Evolutionary conservation across 2,113 vertebrate species (phyloP).

Genomic region (Zapus hudsonius): DNA sequence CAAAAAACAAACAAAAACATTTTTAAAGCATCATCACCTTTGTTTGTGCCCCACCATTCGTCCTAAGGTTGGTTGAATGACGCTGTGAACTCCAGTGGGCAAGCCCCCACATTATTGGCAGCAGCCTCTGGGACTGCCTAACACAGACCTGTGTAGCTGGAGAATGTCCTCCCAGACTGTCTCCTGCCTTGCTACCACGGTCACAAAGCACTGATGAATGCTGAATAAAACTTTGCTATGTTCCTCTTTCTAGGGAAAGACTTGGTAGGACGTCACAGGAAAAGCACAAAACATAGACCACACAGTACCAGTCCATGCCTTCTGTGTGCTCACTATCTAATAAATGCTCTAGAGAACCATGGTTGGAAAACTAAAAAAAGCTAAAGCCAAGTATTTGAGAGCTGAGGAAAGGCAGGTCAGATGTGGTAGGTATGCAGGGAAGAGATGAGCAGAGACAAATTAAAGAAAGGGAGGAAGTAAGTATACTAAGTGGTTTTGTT

Average conservation of each 20-base stretch:
- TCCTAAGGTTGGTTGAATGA: not conserved
- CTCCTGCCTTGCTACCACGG: not conserved
- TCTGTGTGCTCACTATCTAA: not conserved
- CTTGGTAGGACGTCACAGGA: not conserved
- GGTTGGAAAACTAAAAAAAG: not conserved
- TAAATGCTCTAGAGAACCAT: not conserved
- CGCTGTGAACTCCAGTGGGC: not conserved
- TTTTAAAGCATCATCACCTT: not conserved
- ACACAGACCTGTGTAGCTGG: not conserved
- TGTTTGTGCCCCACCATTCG: not conserved
- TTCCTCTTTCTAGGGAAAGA: not conserved
- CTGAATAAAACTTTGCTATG: not conserved
- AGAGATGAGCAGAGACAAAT: not conserved
- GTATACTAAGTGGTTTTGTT: not conserved
- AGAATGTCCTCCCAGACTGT: not conserved
- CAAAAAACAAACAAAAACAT: no score
- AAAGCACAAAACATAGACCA: not conserved
- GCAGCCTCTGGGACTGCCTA: not conserved
- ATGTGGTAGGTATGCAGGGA: not conserved
- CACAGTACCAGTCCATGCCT: not conserved
- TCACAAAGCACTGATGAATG: not conserved
- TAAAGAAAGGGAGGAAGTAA: not conserved
- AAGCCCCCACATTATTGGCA: not conserved
- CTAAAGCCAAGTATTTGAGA: not conserved
- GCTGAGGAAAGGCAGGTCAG: not conserved